Evolutionary conservation across 1,140 invertebrate genomes (phyloP), one percentile per base, ranked within the genome.

Genomic region (Hormaphis cornu): DNA sequence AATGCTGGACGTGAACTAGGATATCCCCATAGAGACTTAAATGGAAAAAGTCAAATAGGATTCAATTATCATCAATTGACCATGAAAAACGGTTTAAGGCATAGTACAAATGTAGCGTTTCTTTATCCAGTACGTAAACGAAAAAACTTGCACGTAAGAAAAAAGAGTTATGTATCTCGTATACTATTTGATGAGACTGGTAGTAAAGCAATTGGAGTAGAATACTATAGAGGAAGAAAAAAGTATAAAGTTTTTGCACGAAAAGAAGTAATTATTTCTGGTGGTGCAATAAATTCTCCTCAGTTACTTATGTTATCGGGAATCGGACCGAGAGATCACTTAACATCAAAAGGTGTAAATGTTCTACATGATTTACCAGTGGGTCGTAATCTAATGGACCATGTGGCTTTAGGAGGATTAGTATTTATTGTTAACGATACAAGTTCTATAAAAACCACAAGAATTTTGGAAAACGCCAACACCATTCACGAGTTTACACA

Each of bases 221-320:
- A 86, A 76, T 82, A 87, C 58, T 75, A 80, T 12, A 81, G 80
- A 70, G 76, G 80, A 30, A 81, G 81, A 2, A 78, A 72, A n/a
- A 81, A 78, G 70, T 79, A 82, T 56, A 81, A 78, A 69, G 83
- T 89, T 6, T 75, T 78, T 50, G 86, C 86, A 0, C 81, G 75
- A 22, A 88, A 84, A 74, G 89, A 92, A 80, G 85, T 92, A 0
- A 88, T 92, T n/a, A 22, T 90, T 3, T 85, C 85, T 24, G 87
- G 84, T 0, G 89, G 89, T 1, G 82, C 88, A 1, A 85, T 90
- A 1, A 88, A 87, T 71, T 86, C 85, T 0, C 86, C 89, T 1
- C 87, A 90, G 73, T 72, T 93, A 3, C 78, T 93, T 1, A 90
- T 93, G 88, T 74, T 92, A 1, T 89, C 87, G 2, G 90, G 90